Evolutionary conservation across 35 echinoderm and acorn worm genomes (phyloP), one percentile per base, ranked within the genome.

Genomic region (Apostichopus parvimensis): DNA sequence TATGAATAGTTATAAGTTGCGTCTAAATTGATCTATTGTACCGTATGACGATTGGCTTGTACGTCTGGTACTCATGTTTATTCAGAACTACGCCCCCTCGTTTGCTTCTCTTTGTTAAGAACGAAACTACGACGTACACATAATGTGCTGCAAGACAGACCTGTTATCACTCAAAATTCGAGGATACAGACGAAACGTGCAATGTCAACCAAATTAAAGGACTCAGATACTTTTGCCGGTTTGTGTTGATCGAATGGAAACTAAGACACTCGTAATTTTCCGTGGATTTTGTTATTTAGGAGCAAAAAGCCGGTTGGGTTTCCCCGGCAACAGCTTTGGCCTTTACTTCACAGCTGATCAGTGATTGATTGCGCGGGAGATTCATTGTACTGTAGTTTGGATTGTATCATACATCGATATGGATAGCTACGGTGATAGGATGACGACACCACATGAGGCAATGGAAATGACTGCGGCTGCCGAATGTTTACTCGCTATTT

Each of bases 401-500:
- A 64, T 52, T 72, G 20, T 8, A n/a, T 5, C 54, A 56, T 6
- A 73, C 24, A 15, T 53, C 52, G 45, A 45, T 24, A 88, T 88
- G 86, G 86, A 88, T 88, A 53, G 5, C 22, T 88, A 22, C 68
- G 22, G 21, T 45, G 24, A 54, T 15, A 88, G 60, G 72, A 54
- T 65, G 18, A 21, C 57, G 58, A 66, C 57, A 72, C 86, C 26
- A 25, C 57, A 64, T 12, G 86, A 88, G 64, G 68, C 86, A 8
- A 94, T 94, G 92, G 95, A 96, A 71, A 93, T 91, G 34, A 94
- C 89, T 22, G 91, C 95, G 12, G 96, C 96, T 79, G 96, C 96
- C 17, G 96, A 98, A 80, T 97, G 96, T 89, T 89, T 95, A 21
- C 70, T 98, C 20, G 93, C 96, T 14, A 98, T 98, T 82, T 94